Conservation (phyloP, 2,797 vertebrate species). For the Yasuhikotakia modesta region DNA sequence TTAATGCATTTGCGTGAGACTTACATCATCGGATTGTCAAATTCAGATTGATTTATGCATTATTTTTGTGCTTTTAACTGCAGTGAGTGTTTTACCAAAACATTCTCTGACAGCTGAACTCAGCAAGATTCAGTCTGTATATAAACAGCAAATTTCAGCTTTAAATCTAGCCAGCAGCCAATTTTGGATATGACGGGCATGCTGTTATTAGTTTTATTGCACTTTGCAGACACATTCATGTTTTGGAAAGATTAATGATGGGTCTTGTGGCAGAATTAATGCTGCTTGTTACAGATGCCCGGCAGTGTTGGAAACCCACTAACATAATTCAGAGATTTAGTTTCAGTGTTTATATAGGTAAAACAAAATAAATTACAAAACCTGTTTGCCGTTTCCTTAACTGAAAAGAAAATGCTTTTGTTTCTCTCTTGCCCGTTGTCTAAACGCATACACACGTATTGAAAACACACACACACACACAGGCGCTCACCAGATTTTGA, state of each 20-base stretch:
- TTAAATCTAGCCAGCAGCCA: too few species aligned
- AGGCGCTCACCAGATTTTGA: conserved; percentile 50
- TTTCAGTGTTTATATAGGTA: background rate
- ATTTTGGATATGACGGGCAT: background rate
- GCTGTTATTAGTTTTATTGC: conserved; percentile 3
- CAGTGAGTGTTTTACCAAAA: conserved; percentile 3
- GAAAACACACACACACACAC: conserved; percentile 21
- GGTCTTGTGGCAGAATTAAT: conserved; percentile 30
- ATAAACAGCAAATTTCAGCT: conserved; percentile 25
- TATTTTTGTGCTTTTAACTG: background rate
- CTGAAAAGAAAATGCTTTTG: conserved; percentile 18
- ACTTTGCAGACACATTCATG: conserved; percentile 16
- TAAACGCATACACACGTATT: background rate
- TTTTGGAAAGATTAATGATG: conserved; percentile 42
- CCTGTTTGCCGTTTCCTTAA: background rate
- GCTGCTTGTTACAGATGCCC: conserved; percentile 10
- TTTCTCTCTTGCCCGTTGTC: conserved; percentile 17
- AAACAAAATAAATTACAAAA: background rate
- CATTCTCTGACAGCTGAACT: conserved; percentile 22
- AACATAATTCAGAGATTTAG: conserved; percentile 11
- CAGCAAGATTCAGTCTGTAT: conserved; percentile 23
- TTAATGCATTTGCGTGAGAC: background rate
- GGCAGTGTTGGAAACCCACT: background rate
- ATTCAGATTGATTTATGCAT: background rate
- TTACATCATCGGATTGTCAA: background rate